These are phyloP conservation scores for Dysmachus trigonus DNA, from an alignment of 2,888 invertebrate genomes.

Conservation along the genomic window DNA sequence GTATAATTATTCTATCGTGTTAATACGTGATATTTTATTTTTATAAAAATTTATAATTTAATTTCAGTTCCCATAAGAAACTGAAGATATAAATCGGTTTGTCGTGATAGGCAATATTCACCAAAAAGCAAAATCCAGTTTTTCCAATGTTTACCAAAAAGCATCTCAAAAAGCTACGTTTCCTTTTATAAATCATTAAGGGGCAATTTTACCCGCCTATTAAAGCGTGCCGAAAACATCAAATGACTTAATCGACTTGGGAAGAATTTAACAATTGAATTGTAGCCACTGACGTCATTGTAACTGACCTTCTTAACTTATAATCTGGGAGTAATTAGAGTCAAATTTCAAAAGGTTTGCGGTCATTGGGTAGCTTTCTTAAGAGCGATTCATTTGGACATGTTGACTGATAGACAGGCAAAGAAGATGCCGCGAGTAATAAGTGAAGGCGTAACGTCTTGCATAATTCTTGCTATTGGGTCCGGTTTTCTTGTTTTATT, in stretches of 20 bases:
- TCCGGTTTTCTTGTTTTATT: not conserved
- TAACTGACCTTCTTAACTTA: not conserved
- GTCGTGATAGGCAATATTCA: not conserved
- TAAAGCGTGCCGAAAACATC: not conserved
- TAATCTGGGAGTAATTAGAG: not conserved
- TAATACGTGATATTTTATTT: not conserved
- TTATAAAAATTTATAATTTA: not conserved
- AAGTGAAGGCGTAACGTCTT: not conserved
- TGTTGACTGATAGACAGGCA: not conserved
- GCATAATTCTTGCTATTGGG: not conserved
- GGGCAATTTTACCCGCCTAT: not conserved
- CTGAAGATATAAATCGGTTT: not conserved
- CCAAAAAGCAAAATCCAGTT: not conserved
- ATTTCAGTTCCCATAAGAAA: not conserved
- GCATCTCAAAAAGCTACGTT: not conserved
- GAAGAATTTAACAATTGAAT: not conserved
- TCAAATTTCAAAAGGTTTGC: not conserved
- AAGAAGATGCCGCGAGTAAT: not conserved
- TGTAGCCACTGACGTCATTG: not conserved
- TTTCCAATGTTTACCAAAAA: not conserved
- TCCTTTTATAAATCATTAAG: not conserved
- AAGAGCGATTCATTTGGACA: not conserved
- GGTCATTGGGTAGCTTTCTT: not conserved
- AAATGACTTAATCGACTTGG: not conserved
- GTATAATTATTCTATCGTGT: not conserved